phyloP scores from a whole-genome alignment of 2,888 invertebrate genomes.

The Lampropteryx suffumata region DNA sequence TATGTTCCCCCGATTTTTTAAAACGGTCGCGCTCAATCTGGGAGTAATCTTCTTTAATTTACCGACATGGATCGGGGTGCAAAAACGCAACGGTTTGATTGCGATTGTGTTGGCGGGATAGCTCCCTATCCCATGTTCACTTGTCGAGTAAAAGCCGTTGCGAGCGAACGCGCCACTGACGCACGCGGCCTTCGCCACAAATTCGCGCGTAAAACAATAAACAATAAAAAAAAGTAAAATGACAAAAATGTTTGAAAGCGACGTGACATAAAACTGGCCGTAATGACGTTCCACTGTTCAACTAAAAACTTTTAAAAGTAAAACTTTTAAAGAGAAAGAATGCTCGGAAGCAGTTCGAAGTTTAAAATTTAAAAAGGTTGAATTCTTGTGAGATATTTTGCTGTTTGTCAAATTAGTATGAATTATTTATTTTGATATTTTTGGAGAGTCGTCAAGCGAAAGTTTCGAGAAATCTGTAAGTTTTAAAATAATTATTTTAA shows the following conservation, averaged over 20 bases:
- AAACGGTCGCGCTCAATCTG: slow-evolving; percentile 46
- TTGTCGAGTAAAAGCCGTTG: slow-evolving; percentile 55
- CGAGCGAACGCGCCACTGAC: slow-evolving; percentile 52
- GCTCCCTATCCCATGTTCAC: slow-evolving; percentile 49
- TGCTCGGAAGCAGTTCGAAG: slow-evolving; percentile 28
- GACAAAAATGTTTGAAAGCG: slow-evolving; percentile 49
- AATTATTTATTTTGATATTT: slow-evolving; percentile 9
- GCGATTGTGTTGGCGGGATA: slow-evolving; percentile 45
- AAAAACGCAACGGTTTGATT: slow-evolving; percentile 48
- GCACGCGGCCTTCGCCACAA: slow-evolving; percentile 34
- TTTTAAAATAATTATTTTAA: too few species aligned
- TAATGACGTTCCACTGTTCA: slow-evolving; percentile 30
- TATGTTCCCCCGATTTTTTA: slow-evolving; percentile 33
- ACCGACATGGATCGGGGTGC: slow-evolving; percentile 49
- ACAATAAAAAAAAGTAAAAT: slow-evolving; percentile 34
- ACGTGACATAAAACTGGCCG: slow-evolving; percentile 48
- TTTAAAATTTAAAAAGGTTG: slow-evolving; percentile 25
- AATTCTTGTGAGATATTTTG: slow-evolving; percentile 28
- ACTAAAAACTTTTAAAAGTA: slow-evolving; percentile 28
- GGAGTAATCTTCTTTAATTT: slow-evolving; percentile 56
- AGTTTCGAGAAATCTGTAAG: slow-evolving; percentile 16
- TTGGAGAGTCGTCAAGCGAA: slow-evolving; percentile 3
- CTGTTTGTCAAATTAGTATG: slow-evolving; percentile 11
- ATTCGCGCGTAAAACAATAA: slow-evolving; percentile 37
- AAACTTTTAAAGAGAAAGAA: slow-evolving; percentile 28